A percentile compares a stretch with the other conserved stretches of the same genome.
phyloP scores from a whole-genome alignment of 2,797 vertebrate species.

The Danio choprae region DNA sequence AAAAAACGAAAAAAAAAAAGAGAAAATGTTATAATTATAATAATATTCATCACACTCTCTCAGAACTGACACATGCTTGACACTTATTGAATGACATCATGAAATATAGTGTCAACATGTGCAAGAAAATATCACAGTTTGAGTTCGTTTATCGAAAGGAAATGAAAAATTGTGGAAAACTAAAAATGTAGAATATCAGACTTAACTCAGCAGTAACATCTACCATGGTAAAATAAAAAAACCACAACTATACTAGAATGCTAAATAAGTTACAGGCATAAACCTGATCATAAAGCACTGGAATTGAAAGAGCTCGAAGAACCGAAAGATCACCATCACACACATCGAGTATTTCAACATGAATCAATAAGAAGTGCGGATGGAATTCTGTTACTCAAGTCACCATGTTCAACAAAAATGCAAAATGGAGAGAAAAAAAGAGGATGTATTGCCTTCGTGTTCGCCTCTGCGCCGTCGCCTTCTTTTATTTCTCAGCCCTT shows the following conservation, averaged over 20 bases:
- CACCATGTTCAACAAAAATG: slow-evolving; percentile 65
- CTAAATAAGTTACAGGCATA: slow-evolving; percentile 74
- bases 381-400: slow-evolving; percentile 76
- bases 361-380: slow-evolving; percentile 68
- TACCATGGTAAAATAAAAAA: slow-evolving; percentile 71
- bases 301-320: slow-evolving; percentile 67
- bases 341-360: slow-evolving; percentile 73
- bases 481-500: slow-evolving; percentile 48
- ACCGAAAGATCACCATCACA: slow-evolving; percentile 75
- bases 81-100: slow-evolving; percentile 67
- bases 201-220: slow-evolving; percentile 74
- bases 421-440: slow-evolving; percentile 57
- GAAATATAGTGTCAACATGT: slow-evolving; percentile 69
- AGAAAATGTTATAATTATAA: slow-evolving; percentile 47
- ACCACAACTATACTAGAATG: slow-evolving; percentile 75
- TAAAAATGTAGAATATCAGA: slow-evolving; percentile 70
- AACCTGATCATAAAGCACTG: slow-evolving; percentile 72
- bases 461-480: slow-evolving; percentile 38
- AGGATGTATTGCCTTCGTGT: slow-evolving; percentile 57
- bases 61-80: slow-evolving; percentile 69
- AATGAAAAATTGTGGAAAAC: slow-evolving; percentile 49
- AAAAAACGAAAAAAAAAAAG: slow-evolving; percentile 29
- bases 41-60: slow-evolving; percentile 59
- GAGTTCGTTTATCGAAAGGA: slow-evolving; percentile 59
- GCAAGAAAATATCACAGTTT: slow-evolving; percentile 62